phyloP scores from a whole-genome alignment of 2,888 invertebrate genomes.

The Psylliodes chrysocephalus region DNA sequence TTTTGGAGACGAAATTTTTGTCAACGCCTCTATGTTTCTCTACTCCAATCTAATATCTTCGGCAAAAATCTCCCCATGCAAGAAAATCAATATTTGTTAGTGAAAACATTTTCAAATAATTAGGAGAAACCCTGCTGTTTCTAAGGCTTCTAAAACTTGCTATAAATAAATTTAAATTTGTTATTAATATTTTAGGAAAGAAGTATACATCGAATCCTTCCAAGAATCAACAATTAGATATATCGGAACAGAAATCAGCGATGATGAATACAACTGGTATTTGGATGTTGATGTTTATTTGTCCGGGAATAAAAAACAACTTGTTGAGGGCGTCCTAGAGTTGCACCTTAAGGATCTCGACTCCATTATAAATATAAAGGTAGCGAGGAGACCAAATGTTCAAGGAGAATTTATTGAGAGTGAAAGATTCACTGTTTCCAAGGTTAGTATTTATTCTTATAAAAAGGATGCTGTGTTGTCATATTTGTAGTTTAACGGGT shows the following conservation, averaged over 20 bases:
- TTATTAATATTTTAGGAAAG: conserved; percentile 70
- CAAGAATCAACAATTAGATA: conserved; percentile 73
- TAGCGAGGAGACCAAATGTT: conserved; percentile 40
- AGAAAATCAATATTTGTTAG: no score
- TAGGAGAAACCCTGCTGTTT: no score
- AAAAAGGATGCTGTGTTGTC: no score
- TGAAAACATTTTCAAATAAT: no score
- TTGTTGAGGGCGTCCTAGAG: conserved; percentile 48
- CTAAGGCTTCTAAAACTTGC: no score
- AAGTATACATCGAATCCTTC: conserved; percentile 73
- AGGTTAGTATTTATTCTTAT: conserved; percentile 43
- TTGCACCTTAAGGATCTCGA: background rate
- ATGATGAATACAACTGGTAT: conserved; percentile 60
- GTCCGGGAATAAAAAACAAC: conserved; percentile 46
- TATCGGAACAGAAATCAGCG: conserved; percentile 63
- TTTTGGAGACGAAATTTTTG: no score
- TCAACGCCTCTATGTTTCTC: no score
- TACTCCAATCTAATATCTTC: no score
- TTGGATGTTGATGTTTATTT: conserved; percentile 64
- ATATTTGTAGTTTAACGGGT: no score
- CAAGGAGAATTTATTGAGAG: conserved; percentile 57
- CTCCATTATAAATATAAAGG: background rate
- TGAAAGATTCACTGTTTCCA: conserved; percentile 36
- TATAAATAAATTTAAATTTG: background rate
- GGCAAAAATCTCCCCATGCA: no score